A percentile compares a stretch with the other conserved stretches of the same genome.
These are phyloP conservation scores for Xanthia icteritia DNA, from an alignment of 2,888 invertebrate species.

Conservation along the genomic window DNA sequence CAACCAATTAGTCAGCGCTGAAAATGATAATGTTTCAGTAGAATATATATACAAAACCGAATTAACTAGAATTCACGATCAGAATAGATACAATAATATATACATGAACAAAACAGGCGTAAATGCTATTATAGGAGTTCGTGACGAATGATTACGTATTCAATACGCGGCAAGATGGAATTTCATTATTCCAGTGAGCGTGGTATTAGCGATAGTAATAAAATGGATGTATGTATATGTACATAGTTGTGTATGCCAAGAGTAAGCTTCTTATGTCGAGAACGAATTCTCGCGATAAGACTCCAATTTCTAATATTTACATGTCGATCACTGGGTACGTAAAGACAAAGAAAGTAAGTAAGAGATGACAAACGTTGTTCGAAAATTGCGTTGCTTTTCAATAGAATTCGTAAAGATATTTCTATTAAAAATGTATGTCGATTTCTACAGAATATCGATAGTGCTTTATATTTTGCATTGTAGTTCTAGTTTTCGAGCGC, in stretches of 20 bases:
- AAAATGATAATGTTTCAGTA: not conserved
- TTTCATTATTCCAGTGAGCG: constrained; percentile 74
- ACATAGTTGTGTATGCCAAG: constrained; percentile 23
- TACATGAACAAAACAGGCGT: constrained; percentile 48
- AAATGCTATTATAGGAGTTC: constrained; percentile 62
- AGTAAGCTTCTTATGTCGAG: constrained; percentile 20
- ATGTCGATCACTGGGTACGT: constrained; percentile 2
- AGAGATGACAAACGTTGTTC: not conserved
- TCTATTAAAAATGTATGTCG: not conserved
- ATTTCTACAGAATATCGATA: not conserved
- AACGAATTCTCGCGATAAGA: constrained; percentile 1
- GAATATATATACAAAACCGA: not conserved
- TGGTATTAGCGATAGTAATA: constrained; percentile 63
- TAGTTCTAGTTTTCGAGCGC: not conserved
- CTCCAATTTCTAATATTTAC: constrained; percentile 27
- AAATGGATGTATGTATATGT: constrained; percentile 32
- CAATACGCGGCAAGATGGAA: constrained; percentile 69
- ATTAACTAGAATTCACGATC: not conserved
- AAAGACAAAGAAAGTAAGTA: not conserved
- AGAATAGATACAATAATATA: constrained; percentile 9
- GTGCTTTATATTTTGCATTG: not conserved
- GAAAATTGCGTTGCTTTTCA: not conserved
- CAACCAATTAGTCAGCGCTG: not conserved
- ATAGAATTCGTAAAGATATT: not conserved
- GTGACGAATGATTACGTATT: constrained; percentile 75